Evolutionary conservation across 2,888 invertebrate genomes (phyloP), one percentile per base, ranked within the genome.

Genomic region (Tetanocera ferruginea): DNA sequence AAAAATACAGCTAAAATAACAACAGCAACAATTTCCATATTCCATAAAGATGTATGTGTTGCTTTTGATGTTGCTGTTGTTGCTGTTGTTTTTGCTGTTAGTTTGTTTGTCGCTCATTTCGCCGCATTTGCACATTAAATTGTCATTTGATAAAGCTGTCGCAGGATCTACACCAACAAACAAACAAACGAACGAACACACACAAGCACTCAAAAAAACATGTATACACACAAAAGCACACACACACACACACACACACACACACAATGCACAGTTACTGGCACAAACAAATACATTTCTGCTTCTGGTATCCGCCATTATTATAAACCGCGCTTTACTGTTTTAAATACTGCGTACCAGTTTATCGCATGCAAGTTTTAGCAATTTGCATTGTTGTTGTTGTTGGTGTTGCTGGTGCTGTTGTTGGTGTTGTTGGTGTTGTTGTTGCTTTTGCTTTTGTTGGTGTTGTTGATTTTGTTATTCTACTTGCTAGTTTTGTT

Each of bases 61-160:
- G 34, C 34, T 66, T 28, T 31, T n/a, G 4, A 43, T 43, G 11
- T 34, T 31, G 64, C 9, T 60, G 25, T 28, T 60, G 60, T 25
- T 34, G 34, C 34, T 5, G 5, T 64, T 37, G 37, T 19, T 66
- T 14, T 19, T 37, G 64, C 8, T 66, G 64, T 11, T n/a, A 34
- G 60, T 60, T 31, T 62, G 62, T 62, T 37, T 28, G n/a, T n/a
- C 5, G n/a, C 31, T 66, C 17, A 19, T 66, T 28, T 34, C 25
- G 37, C n/a, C 31, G 64, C 19, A 19, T 19, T 80, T 78, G 77
- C 76, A 80, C 80, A 81, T 81, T 81, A 81, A 81, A 81, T 80
- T 77, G 80, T 78, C 80, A 76, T 78, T 78, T 78, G 79, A 81
- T 79, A 80, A 78, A 81, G 77, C 80, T 81, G 72, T 69, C 51